Evolutionary conservation across 2,113 vertebrate species (phyloP), one percentile per base, ranked within the genome.

Genomic region (Rhinolophus sinicus): DNA sequence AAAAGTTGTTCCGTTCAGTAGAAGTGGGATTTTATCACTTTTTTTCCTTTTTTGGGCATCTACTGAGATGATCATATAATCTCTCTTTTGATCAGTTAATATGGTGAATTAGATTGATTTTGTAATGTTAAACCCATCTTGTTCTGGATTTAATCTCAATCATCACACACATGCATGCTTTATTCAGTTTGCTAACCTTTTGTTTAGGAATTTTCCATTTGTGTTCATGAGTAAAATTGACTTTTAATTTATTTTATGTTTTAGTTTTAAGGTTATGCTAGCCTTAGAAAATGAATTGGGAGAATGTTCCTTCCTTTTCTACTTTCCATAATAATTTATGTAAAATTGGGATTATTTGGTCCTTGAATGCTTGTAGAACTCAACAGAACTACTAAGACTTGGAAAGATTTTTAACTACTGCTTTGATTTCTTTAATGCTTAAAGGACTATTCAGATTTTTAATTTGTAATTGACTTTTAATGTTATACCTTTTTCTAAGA

Each of bases 271-370:
- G 18, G 18, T 85, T 73, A 56, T 50, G 12, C 64, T 80, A 64
- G 72, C 35, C 52, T 70, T 15, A 30, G 56, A 78, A 93, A 85
- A 84, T 12, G 62, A 72, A 12, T 47, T 72, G 24, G 22, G 56
- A 77, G 13, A 16, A 78, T 16, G 4, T 44, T 62, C 70, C 62
- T 6, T 91, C 26, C 6, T 85, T 85, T 90, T 73, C 56, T 38
- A 7, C 38, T 38, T 67, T 70, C 26, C 16, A 2, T 73, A 58
- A 50, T 47, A 86, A 88, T 75, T 73, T 65, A 80, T 56, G 33
- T 93, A 58, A 88, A 93, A 64, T 80, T 85, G 65, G 50, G 72
- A 65, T 69, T 77, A 58, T 76, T 82, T 89, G 77, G 47, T 83
- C 22, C 65, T 86, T 62, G 33, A 93, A n/a, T 93, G 47, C 28